phyloP scores from a whole-genome alignment of 2,888 invertebrate genomes.

The Apeira syringaria region DNA sequence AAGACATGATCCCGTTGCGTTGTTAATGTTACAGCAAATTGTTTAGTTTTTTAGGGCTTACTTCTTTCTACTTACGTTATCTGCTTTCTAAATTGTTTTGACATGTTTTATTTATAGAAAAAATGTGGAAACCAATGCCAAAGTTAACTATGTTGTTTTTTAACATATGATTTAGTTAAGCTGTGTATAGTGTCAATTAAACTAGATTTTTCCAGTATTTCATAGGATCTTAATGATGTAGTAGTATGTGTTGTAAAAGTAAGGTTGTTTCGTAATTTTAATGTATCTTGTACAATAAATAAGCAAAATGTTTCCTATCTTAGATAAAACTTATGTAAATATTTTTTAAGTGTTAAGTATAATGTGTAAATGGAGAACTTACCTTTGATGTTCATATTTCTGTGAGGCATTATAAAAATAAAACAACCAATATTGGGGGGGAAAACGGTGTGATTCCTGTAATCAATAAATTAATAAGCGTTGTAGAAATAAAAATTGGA shows the following conservation, averaged over 20 bases:
- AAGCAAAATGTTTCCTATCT: slow-evolving; percentile 81
- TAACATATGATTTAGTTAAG: slow-evolving; percentile 73
- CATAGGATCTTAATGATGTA: slow-evolving; percentile 75
- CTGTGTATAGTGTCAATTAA: slow-evolving; percentile 83
- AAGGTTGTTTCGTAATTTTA: slow-evolving; percentile 76
- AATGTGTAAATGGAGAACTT: slow-evolving; percentile 75
- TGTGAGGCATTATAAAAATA: slow-evolving; percentile 45
- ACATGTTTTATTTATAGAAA: slow-evolving; percentile 73
- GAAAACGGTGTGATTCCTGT: slow-evolving; percentile 82
- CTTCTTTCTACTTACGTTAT: slow-evolving; percentile 54
- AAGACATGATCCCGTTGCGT: slow-evolving; percentile 63
- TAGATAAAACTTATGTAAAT: slow-evolving; percentile 76
- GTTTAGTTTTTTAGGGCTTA: slow-evolving; percentile 58
- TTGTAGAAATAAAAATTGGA: slow-evolving; percentile 76
- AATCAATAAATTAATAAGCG: slow-evolving; percentile 70
- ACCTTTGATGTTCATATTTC: slow-evolving; percentile 81
- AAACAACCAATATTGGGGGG: slow-evolving; percentile 55
- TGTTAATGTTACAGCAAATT: slow-evolving; percentile 70
- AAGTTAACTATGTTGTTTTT: slow-evolving; percentile 83
- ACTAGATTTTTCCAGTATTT: slow-evolving; percentile 74
- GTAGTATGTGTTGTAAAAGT: slow-evolving; percentile 68
- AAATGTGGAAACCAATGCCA: slow-evolving; percentile 81
- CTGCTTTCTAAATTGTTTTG: slow-evolving; percentile 70
- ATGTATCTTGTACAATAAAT: slow-evolving; percentile 65
- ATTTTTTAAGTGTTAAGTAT: slow-evolving; percentile 57